Evolutionary conservation across 1,140 invertebrate genomes (phyloP).

Genomic region (Ganaspis sp.): DNA sequence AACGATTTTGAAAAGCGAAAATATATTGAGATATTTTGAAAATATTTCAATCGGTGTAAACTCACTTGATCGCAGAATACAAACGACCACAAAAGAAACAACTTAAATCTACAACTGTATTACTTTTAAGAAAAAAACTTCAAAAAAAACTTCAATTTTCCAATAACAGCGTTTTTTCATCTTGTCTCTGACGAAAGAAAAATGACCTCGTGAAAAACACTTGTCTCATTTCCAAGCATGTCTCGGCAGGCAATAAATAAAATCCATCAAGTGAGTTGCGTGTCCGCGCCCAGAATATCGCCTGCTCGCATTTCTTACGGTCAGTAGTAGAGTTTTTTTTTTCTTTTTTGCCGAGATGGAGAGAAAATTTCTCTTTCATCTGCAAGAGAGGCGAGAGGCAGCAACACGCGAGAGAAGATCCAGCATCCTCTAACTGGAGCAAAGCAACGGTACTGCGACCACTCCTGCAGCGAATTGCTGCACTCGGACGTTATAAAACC

Average conservation of each 20-base stretch:
- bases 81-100: no score
- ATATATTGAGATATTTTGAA: no score
- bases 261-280: constrained; percentile 14
- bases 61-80: no score
- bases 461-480: constrained; percentile 40
- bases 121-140: not conserved
- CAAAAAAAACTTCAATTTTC: not conserved
- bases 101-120: not conserved
- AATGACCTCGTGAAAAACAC: not conserved
- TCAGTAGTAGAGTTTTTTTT: not conserved
- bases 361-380: constrained; percentile 52
- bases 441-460: constrained; percentile 50
- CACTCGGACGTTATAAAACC: not conserved
- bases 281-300: constrained; percentile 23
- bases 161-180: not conserved
- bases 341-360: constrained; percentile 8
- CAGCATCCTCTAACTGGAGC: constrained; percentile 48
- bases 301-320: constrained; percentile 19
- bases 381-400: constrained; percentile 4
- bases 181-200: not conserved
- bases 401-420: constrained; percentile 38
- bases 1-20: no score
- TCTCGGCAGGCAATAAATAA: constrained; percentile 24
- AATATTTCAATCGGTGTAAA: no score
- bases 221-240: not conserved